Evolutionary conservation across 2,113 vertebrate genomes (phyloP).

Genomic region (Tiliqua scincoides): DNA sequence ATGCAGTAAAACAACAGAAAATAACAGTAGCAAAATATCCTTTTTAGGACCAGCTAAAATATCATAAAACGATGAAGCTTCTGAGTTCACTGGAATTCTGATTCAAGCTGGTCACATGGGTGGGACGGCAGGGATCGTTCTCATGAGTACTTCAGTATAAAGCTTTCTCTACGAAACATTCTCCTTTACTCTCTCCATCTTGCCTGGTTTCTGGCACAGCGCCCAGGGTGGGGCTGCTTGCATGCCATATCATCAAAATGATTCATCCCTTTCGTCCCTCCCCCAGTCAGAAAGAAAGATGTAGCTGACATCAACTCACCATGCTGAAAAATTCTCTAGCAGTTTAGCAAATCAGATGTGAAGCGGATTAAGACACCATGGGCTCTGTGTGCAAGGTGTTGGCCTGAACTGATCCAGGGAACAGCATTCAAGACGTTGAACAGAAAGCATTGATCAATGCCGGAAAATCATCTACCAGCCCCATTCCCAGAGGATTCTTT

Average conservation of each 20-base stretch:
- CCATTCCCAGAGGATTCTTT: background rate
- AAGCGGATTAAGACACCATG: background rate
- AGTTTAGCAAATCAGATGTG: background rate
- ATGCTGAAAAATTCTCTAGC: background rate
- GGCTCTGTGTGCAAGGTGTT: background rate
- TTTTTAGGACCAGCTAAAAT: background rate
- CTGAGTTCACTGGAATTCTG: background rate
- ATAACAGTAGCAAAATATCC: too few relatives aligned
- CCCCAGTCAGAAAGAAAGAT: background rate
- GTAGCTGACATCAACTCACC: background rate
- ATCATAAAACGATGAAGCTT: background rate
- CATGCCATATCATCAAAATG: conserved; percentile 10
- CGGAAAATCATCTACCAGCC: background rate
- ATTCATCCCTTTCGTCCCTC: background rate
- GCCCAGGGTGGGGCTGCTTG: conserved; percentile 13
- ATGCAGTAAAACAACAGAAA: background rate
- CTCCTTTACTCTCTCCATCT: background rate
- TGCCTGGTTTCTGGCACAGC: background rate
- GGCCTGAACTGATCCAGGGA: background rate
- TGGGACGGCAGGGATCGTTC: background rate
- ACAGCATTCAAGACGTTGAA: background rate
- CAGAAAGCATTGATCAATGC: background rate
- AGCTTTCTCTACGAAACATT: background rate
- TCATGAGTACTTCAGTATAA: background rate
- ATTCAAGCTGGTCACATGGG: background rate